Conservation (phyloP, 2,113 vertebrate species). For the Melanotaenia duboulayi region DNA sequence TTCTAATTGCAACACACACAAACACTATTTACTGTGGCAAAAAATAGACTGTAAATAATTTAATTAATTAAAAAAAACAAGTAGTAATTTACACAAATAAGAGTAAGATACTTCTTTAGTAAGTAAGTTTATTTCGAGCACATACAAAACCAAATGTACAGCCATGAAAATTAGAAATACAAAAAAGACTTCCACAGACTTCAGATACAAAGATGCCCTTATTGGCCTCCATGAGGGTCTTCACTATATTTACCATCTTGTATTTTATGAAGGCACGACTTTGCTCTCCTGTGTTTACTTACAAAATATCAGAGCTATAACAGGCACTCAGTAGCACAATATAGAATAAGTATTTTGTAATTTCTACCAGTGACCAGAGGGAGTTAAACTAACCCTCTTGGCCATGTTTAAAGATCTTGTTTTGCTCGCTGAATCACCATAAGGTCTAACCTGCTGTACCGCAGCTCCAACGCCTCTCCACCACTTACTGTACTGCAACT, state of each 20-base stretch:
- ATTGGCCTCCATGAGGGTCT: background rate
- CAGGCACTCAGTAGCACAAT: background rate
- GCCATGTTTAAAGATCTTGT: conserved; percentile 40
- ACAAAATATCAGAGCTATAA: background rate
- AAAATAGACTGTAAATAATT: background rate
- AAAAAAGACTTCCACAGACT: background rate
- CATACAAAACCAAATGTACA: no score
- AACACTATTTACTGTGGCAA: background rate
- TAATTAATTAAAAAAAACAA: background rate
- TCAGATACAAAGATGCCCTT: background rate
- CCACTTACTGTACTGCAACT: conserved; percentile 48
- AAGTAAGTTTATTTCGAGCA: no score
- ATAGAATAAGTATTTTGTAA: background rate
- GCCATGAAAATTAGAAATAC: no score
- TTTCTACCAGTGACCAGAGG: conserved; percentile 19
- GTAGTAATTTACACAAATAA: no score
- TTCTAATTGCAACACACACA: background rate
- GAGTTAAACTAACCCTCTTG: conserved; percentile 25
- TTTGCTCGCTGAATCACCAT: conserved; percentile 50
- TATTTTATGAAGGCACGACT: background rate
- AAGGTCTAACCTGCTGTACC: conserved; percentile 47
- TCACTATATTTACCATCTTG: background rate
- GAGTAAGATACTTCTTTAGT: no score
- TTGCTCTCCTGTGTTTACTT: background rate
- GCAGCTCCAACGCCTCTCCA: conserved; percentile 61